These are phyloP conservation scores for Ctenomys sociabilis DNA, from an alignment of 2,113 vertebrate species.

Conservation along the genomic window DNA sequence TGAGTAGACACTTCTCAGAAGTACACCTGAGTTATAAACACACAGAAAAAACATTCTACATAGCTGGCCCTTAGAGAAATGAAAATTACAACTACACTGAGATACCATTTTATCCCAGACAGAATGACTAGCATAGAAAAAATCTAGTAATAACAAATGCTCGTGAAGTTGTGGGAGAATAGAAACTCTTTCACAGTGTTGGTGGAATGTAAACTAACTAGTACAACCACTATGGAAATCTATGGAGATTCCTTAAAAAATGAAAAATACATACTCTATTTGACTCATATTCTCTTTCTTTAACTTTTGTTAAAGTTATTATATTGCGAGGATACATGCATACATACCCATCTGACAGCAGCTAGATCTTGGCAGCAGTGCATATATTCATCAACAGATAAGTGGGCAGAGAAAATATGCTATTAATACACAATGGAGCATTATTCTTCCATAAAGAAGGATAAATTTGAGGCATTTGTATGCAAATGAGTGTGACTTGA, in stretches of 20 bases:
- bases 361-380: neutral
- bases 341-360: too few relatives aligned
- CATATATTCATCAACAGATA: neutral
- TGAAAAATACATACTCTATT: neutral
- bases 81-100: neutral
- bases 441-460: neutral
- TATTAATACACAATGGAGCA: neutral
- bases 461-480: neutral
- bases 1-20: neutral
- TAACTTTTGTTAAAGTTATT: neutral
- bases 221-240: neutral
- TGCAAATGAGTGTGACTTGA: neutral
- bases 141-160: neutral
- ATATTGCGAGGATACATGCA: neutral
- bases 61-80: neutral
- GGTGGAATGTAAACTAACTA: neutral
- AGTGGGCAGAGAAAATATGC: neutral
- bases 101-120: neutral
- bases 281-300: neutral
- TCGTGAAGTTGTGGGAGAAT: neutral
- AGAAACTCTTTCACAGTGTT: neutral
- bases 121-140: neutral
- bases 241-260: neutral
- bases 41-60: neutral
- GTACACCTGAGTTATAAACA: neutral